A percentile compares a stretch with the other conserved stretches of the same genome.
Conservation (phyloP, 2,888 invertebrate species). For the Leptarthrus brevirostris region DNA sequence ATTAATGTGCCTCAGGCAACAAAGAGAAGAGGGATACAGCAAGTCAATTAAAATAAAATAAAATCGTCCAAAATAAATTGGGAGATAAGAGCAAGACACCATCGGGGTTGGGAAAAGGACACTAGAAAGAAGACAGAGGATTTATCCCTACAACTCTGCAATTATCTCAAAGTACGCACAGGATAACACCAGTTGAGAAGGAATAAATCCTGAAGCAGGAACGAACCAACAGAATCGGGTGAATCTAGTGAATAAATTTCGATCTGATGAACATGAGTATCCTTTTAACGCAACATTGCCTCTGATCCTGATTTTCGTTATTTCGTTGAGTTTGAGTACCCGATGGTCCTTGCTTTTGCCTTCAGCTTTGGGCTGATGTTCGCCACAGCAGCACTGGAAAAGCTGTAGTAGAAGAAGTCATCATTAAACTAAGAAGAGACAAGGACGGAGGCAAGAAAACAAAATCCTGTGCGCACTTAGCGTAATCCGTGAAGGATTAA, state of each 20-base stretch:
- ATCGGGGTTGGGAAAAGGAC: neutral
- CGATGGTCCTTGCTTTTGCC: neutral
- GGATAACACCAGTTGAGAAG: conserved; percentile 41
- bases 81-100: conserved; percentile 47
- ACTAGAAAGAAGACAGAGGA: conserved; percentile 27
- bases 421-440: conserved; percentile 30
- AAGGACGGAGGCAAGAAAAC: conserved; percentile 51
- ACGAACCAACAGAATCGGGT: conserved; percentile 43
- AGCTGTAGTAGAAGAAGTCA: conserved; percentile 25
- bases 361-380: neutral
- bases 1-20: conserved; percentile 8
- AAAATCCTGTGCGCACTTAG: conserved; percentile 54
- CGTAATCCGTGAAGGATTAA: conserved; percentile 55
- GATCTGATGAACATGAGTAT: conserved; percentile 55
- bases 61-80: conserved; percentile 51
- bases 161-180: conserved; percentile 52
- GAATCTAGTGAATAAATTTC: conserved; percentile 53
- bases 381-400: conserved; percentile 11
- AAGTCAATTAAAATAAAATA: conserved; percentile 54
- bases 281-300: conserved; percentile 56
- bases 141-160: conserved; percentile 50
- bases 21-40: conserved; percentile 5
- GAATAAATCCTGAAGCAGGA: conserved; percentile 41
- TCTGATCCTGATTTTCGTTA: conserved; percentile 52
- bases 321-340: conserved; percentile 28